Percentiles rank a stretch among this genome's conserved stretches.
Conservation (phyloP, 2,888 invertebrate genomes). For the Stenoptilia bipunctidactyla region DNA sequence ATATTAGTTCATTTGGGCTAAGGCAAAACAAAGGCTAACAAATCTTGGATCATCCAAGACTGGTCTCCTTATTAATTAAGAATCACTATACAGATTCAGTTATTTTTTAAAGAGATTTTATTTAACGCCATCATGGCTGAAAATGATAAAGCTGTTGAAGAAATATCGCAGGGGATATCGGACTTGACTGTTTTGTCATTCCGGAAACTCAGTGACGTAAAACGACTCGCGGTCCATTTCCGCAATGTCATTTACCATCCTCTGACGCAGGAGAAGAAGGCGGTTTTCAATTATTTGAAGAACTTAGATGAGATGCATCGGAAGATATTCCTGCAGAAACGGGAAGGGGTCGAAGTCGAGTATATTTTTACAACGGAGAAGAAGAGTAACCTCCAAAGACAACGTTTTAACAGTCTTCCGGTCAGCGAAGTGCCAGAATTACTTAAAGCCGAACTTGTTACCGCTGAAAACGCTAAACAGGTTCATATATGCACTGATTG, state of each 20-base stretch:
- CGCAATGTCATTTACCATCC: slow-evolving; percentile 43
- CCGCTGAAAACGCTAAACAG: slow-evolving; percentile 43
- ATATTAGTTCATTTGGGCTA: slow-evolving; percentile 19
- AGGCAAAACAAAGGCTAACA: slow-evolving; percentile 17
- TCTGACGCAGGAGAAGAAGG: slow-evolving; percentile 32
- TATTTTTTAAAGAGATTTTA: slow-evolving; percentile 18
- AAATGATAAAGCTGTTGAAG: slow-evolving; percentile 21
- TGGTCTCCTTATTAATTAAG: slow-evolving; percentile 20
- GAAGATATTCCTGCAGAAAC: slow-evolving; percentile 39
- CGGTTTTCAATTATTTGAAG: slow-evolving; percentile 35
- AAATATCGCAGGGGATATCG: slow-evolving; percentile 30
- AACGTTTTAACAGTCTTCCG: slow-evolving; percentile 57
- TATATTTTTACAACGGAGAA: slow-evolving; percentile 62
- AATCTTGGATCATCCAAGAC: slow-evolving; percentile 24
- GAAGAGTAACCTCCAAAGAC: slow-evolving; percentile 51
- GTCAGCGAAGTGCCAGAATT: slow-evolving; percentile 58
- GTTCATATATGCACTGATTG: slow-evolving; percentile 62
- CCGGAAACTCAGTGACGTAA: slow-evolving; percentile 49
- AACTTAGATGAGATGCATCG: slow-evolving; percentile 42
- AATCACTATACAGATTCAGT: slow-evolving; percentile 27
- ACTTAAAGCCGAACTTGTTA: slow-evolving; percentile 44
- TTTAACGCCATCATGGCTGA: slow-evolving; percentile 25
- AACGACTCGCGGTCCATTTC: slow-evolving; percentile 47
- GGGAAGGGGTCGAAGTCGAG: slow-evolving; percentile 54
- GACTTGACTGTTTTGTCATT: slow-evolving; percentile 50